Base-by-base conservation (phyloP, 2,797 vertebrate genomes). In the Acanthornis magna region DNA sequence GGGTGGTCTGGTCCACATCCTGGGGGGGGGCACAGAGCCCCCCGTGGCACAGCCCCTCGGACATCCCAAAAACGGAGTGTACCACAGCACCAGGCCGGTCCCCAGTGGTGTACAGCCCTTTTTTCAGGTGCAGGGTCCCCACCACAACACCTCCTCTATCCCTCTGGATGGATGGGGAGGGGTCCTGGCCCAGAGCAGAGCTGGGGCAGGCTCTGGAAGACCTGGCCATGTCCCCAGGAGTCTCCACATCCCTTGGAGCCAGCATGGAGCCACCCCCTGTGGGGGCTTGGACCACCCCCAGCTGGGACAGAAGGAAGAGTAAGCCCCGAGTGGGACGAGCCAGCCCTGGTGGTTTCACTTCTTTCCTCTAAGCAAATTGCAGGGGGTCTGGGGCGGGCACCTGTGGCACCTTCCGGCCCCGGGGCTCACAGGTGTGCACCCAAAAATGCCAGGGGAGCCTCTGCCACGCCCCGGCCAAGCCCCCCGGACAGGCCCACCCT, bases 351-450 rank as follows among this genome's bases (percentile, higher is more conserved):
- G 1, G 94, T 92, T 96, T 95, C 94, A 76, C 60, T 93, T 96
- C 95, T 91, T 95, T 79, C 45, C 91, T 91, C 85, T 91, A 93
- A 78, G 51, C 91, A 94, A 94, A 93, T 88, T 5, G 3, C 6
- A 1, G 14, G 5, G 61, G 53, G 47, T 32, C 8, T 0, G 0
- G 34, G 40, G 22, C 0, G 1, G 50, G 62, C 0, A 3, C 82
- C 63, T 53, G 25, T 0, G 0, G 66, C 11, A 27, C 73, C 40
- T 91, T 70, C 91, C 17, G 0, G 71, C 67, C 65, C 40, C 0
- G 0, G 54, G 78, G 40, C 2, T 6, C 11, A 9, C 79, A 95
- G 85, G 38, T 72, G 93, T 63, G 82, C 15, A 0, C 50, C 62
- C 78, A 66, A 16, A 73, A 62, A 55, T 2, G 1, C 76, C 2